Percentiles rank a stretch among this genome's conserved stretches.
Evolutionary conservation across 2,113 vertebrate genomes (phyloP).

Genomic region (Ailurus styani): DNA sequence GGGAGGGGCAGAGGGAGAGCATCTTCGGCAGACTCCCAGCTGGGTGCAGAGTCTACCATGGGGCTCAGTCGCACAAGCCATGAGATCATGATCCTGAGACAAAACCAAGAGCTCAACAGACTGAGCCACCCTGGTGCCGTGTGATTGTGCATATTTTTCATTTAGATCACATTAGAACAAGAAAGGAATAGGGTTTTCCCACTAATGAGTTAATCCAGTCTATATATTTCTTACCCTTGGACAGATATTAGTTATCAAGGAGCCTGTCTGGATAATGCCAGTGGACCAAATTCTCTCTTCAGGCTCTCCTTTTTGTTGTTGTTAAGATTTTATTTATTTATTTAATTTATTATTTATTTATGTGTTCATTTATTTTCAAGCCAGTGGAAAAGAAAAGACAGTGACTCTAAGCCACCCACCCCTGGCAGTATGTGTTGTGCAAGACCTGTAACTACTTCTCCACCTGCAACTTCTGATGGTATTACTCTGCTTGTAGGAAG

Average conservation of each 20-base stretch:
- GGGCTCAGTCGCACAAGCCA: not conserved
- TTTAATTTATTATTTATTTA: no score
- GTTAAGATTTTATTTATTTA: not conserved
- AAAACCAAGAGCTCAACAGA: not conserved
- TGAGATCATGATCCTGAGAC: not conserved
- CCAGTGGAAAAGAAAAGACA: not conserved
- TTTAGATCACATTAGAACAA: not conserved
- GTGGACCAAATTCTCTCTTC: not conserved
- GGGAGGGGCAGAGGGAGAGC: not conserved
- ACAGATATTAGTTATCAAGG: not conserved
- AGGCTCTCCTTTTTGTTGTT: not conserved
- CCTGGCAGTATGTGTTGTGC: not conserved
- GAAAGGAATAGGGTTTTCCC: not conserved
- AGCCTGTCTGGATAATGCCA: not conserved
- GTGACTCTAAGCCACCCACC: not conserved
- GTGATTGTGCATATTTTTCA: conserved; percentile 8
- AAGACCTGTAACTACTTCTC: not conserved
- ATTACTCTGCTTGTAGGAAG: not conserved
- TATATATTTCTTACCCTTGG: not conserved
- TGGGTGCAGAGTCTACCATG: not conserved
- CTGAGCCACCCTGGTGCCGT: not conserved
- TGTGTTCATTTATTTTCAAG: no score
- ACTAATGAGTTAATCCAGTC: not conserved
- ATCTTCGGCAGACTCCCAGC: not conserved
- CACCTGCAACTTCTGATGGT: not conserved